These are phyloP conservation scores for Microctonus aethiopoides DNA, from an alignment of 2,888 invertebrate species.

Conservation along the genomic window DNA sequence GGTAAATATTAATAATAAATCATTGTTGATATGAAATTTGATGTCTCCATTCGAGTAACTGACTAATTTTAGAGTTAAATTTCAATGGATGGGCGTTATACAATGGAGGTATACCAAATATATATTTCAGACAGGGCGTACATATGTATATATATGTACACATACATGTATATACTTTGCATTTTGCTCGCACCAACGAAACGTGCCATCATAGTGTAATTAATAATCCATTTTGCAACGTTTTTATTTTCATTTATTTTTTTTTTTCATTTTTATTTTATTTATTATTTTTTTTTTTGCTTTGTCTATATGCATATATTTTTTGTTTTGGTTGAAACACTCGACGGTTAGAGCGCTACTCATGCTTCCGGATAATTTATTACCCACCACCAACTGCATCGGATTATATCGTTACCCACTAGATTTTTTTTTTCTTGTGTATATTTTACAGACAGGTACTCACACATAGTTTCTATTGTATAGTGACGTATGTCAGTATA, in stretches of 20 bases:
- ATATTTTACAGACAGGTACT: slow-evolving; percentile 11
- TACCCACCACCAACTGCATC: slow-evolving; percentile 51
- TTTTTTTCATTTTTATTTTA: slow-evolving; percentile 1
- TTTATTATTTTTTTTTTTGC: background rate
- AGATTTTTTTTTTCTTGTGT: slow-evolving; percentile 31
- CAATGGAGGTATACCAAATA: background rate
- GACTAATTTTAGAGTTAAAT: slow-evolving; percentile 16
- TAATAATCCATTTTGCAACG: slow-evolving; percentile 60
- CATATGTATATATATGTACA: background rate
- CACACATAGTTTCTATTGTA: background rate
- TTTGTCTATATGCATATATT: too few species aligned
- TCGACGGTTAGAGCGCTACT: slow-evolving; percentile 39
- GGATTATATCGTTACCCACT: slow-evolving; percentile 47
- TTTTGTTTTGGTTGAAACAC: slow-evolving; percentile 25
- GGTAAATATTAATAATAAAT: too few species aligned
- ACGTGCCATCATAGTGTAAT: slow-evolving; percentile 51
- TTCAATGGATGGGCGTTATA: background rate
- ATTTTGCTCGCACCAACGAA: slow-evolving; percentile 13
- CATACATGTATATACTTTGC: background rate
- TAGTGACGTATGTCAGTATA: background rate
- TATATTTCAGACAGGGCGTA: background rate
- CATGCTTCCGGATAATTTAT: slow-evolving; percentile 55
- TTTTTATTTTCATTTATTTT: slow-evolving; percentile 40
- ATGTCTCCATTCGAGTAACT: background rate
- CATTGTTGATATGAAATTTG: background rate